phyloP scores from a whole-genome alignment of 2,113 vertebrate genomes.

The Nannospalax galili region DNA sequence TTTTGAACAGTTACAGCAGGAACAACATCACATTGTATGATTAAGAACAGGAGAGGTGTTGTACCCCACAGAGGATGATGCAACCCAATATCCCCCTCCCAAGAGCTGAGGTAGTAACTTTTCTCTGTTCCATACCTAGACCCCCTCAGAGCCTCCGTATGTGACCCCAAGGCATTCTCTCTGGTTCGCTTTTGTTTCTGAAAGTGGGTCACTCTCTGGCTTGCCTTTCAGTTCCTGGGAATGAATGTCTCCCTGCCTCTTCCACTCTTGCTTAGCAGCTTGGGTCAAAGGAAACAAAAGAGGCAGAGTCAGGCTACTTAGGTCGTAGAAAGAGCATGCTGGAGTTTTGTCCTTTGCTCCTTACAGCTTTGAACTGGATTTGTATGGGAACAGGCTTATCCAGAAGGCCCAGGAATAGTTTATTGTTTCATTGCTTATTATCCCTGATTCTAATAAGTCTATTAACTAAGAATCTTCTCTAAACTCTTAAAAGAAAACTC shows the following conservation, averaged over 20 bases:
- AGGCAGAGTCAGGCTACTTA: background rate
- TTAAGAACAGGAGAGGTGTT: background rate
- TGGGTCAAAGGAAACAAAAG: slow-evolving; percentile 21
- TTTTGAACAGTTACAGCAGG: background rate
- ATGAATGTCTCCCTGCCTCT: slow-evolving; percentile 51
- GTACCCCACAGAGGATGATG: background rate
- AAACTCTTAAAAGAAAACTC: background rate
- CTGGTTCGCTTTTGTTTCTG: slow-evolving; percentile 46
- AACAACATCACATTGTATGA: rapidly evolving
- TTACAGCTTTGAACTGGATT: slow-evolving; percentile 31
- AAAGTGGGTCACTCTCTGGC: slow-evolving; percentile 71
- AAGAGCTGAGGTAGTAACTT: background rate
- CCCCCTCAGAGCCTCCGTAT: background rate
- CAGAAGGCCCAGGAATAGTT: background rate
- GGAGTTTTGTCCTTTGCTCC: slow-evolving; percentile 31
- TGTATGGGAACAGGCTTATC: slow-evolving; percentile 6
- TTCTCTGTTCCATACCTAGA: background rate
- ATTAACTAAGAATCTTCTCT: background rate
- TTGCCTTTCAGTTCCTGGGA: slow-evolving; percentile 34
- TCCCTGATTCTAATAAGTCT: slow-evolving; percentile 28
- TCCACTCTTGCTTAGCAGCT: slow-evolving; percentile 22
- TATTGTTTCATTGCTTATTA: background rate
- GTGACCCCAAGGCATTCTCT: slow-evolving; percentile 30
- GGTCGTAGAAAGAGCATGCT: background rate
- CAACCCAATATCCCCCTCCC: background rate